A percentile compares a stretch with the other conserved stretches of the same genome.
These are phyloP conservation scores for Drosophila prosaltans DNA, from an alignment of 1,140 invertebrate species.

Conservation along the genomic window DNA sequence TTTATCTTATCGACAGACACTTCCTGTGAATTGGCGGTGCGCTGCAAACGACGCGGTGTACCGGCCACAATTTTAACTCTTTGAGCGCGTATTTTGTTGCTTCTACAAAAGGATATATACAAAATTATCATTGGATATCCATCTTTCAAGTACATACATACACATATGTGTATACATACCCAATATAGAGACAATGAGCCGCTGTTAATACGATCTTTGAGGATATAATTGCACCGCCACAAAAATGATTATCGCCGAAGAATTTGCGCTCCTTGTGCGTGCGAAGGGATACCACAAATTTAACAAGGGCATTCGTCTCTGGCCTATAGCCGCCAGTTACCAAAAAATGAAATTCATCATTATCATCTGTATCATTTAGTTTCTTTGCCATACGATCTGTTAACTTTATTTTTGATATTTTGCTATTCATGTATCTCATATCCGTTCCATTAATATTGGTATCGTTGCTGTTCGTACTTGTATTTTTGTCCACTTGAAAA, in stretches of 20 bases:
- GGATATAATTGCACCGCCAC: constrained; percentile 58
- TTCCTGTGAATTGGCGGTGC: constrained; percentile 23
- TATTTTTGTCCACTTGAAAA: too few species aligned
- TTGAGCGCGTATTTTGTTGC: not conserved
- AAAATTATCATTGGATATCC: too few species aligned
- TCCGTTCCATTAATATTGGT: not conserved
- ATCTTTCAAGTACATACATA: too few species aligned
- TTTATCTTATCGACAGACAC: constrained; percentile 8
- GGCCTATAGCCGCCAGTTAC: constrained; percentile 64
- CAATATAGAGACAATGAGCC: constrained; percentile 33
- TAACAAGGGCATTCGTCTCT: constrained; percentile 19
- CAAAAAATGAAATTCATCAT: constrained; percentile 49
- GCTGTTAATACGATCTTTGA: constrained; percentile 48
- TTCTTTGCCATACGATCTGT: not conserved
- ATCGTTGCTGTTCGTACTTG: too few species aligned
- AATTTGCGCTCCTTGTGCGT: not conserved
- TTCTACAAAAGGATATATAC: not conserved
- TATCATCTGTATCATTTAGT: constrained; percentile 6
- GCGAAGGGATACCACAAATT: constrained; percentile 44
- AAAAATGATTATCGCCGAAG: constrained; percentile 58
- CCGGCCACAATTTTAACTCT: constrained; percentile 39
- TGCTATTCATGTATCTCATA: not conserved
- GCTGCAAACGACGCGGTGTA: constrained; percentile 43
- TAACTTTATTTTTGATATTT: not conserved
- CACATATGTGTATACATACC: too few species aligned